Evolutionary conservation across 2,797 vertebrate genomes (phyloP), one percentile per base, ranked within the genome.

Genomic region (Cottoperca gobio): DNA sequence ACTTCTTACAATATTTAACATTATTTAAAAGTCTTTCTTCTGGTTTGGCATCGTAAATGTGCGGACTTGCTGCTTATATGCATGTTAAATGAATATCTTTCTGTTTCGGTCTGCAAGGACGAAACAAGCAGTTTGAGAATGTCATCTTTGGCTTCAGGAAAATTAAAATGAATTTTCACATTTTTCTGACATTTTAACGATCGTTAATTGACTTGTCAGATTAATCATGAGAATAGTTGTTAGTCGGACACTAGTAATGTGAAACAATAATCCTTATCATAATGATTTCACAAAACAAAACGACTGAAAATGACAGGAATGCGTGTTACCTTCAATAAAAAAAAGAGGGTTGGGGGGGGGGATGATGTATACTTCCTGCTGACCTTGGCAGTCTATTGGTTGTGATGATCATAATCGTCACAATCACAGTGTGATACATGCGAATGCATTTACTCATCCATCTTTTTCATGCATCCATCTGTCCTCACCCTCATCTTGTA

Each of bases 391-490:
- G 89, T 92, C 90, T 92, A 90, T 91, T 90, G 89, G 88, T 88
- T 90, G 91, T 91, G 92, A 90, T 89, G 91, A 93, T 94, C 81
- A 94, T 95, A 94, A 97, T 95, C 94, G n/a, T 96, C 90, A 71
- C 94, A 93, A 95, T 95, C 95, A 94, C 93, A 92, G 92, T 88
- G 93, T 96, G 94, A 95, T 95, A 95, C 93, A 95, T 95, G 94
- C 88, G 92, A 94, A 93, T 94, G 85, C 91, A 91, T 95, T 94
- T 93, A 91, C 93, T 95, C 95, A 94, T 96, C 95, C 91, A 93
- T 95, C 95, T 93, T 95, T 94, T 94, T 92, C 90, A 87, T 76
- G 88, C 91, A 82, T 89, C 96, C 95, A 96, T 96, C 96, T 95
- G 93, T 93, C 94, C 92, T 94, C 94, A 90, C 94, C 94, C 93